These are phyloP conservation scores for Copidosoma floridanum DNA, from an alignment of 1,140 invertebrate species.

Conservation along the genomic window DNA sequence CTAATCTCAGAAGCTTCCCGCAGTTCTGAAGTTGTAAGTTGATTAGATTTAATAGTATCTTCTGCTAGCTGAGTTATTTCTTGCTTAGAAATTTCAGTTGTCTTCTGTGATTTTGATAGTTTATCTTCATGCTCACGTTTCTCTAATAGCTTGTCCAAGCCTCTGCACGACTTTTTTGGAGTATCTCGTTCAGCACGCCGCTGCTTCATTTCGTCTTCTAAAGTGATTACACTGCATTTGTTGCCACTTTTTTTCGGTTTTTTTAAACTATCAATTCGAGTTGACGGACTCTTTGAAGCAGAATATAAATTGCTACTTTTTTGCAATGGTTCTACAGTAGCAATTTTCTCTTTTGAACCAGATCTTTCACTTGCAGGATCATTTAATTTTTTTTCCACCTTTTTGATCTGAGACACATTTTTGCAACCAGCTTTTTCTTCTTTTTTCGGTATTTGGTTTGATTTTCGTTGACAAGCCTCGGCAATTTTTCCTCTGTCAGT, in stretches of 20 bases:
- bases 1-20: too few relatives aligned
- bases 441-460: slow-evolving; percentile 52
- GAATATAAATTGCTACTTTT: background rate
- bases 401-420: slow-evolving; percentile 65
- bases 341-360: slow-evolving; percentile 23
- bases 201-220: slow-evolving; percentile 62
- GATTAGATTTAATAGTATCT: too few relatives aligned
- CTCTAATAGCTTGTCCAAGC: slow-evolving; percentile 57
- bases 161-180: slow-evolving; percentile 53
- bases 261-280: slow-evolving; percentile 34
- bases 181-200: slow-evolving; percentile 56
- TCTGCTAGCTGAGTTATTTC: too few relatives aligned
- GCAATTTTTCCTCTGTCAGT: slow-evolving; percentile 41
- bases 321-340: slow-evolving; percentile 13
- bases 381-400: slow-evolving; percentile 67
- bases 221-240: slow-evolving; percentile 42
- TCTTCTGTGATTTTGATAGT: slow-evolving; percentile 26
- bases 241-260: slow-evolving; percentile 34
- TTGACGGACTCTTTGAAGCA: background rate
- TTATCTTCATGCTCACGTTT: slow-evolving; percentile 55
- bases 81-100: too few relatives aligned
- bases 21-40: too few relatives aligned
- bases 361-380: slow-evolving; percentile 36
- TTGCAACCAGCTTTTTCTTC: slow-evolving; percentile 60
- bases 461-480: slow-evolving; percentile 60